Evolutionary conservation across 92 coral and sea anemone species (phyloP), one percentile per base, ranked within the genome.

Genomic region (Bergia puertoricense): DNA sequence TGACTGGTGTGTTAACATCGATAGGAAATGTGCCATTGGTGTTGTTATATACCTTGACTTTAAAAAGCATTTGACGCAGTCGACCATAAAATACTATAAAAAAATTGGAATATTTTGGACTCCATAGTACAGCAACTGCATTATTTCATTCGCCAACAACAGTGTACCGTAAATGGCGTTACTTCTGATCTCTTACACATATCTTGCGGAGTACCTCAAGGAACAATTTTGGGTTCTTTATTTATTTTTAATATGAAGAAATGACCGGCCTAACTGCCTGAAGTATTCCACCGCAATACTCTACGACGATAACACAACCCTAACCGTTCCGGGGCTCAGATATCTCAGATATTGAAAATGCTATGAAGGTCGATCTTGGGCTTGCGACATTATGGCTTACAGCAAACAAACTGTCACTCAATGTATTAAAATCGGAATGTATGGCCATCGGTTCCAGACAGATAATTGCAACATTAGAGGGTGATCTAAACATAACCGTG

Each of bases 151-250:
- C 92, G 86, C 8, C 73, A 59, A 50, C 87, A 90, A 65, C 79
- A 73, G 69, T 81, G 83, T 54, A 66, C 14, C 38, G 72, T 86
- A 13, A 73, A 72, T 40, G 80, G 84, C 30, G 44, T 40, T n/a
- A 22, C 50, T 42, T 89, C 89, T 40, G 86, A 75, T 45, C 68
- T 72, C 20, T 81, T 81, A 37, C 56, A 59, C 79, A 51, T 90
- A 23, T 62, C 92, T 22, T 66, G 74, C 86, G 92, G 92, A 7
- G 87, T 90, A 22, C 92, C 92, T 42, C 90, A 90, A 41, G 90
- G 92, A 39, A 86, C 81, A 40, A 74, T 79, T 38, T 43, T 90
- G 40, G 90, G 92, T 56, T 88, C 92, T 41, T 75, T 90, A 75
- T n/a, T 80, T 80, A 5, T 90, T 90, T 79, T 22, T 90, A 6